A percentile compares a stretch with the other conserved stretches of the same genome.
Evolutionary conservation across 2,888 invertebrate species (phyloP).

Genomic region (Parapristionchus giblindavisi): DNA sequence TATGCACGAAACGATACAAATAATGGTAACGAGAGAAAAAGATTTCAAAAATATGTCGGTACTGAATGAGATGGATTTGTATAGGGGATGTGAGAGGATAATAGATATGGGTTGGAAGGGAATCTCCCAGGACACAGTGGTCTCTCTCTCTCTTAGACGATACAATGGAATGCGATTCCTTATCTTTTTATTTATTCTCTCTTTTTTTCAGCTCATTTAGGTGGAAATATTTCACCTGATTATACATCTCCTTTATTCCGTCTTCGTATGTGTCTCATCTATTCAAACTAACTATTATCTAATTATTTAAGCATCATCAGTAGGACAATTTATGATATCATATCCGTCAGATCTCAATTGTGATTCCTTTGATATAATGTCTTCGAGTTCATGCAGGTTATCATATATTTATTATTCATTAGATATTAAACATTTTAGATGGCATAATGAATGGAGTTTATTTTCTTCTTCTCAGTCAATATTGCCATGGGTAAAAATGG

Average conservation of each 20-base stretch:
- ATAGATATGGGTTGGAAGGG: too few species aligned
- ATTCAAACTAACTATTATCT: constrained; percentile 1
- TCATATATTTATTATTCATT: not conserved
- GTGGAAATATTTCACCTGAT: constrained; percentile 30
- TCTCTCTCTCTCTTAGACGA: too few species aligned
- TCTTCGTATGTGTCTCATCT: constrained; percentile 23
- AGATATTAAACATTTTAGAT: constrained; percentile 48
- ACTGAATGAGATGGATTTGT: too few species aligned
- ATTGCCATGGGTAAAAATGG: constrained; percentile 59
- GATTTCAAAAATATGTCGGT: too few species aligned
- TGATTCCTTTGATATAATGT: constrained; percentile 59
- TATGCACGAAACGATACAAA: too few species aligned
- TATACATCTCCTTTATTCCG: constrained; percentile 9
- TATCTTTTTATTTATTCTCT: not conserved
- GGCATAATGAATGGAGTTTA: constrained; percentile 61
- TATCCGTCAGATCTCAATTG: constrained; percentile 62
- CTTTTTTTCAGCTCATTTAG: constrained; percentile 16
- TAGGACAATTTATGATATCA: constrained; percentile 55
- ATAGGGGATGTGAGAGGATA: too few species aligned
- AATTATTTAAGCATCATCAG: constrained; percentile 46
- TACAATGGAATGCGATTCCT: too few species aligned
- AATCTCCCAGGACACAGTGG: too few species aligned
- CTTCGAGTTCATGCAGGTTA: constrained; percentile 55
- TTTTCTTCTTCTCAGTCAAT: not conserved
- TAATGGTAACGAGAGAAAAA: too few species aligned